Evolutionary conservation across 2,113 vertebrate genomes (phyloP).

Genomic region (Pithys albifrons): DNA sequence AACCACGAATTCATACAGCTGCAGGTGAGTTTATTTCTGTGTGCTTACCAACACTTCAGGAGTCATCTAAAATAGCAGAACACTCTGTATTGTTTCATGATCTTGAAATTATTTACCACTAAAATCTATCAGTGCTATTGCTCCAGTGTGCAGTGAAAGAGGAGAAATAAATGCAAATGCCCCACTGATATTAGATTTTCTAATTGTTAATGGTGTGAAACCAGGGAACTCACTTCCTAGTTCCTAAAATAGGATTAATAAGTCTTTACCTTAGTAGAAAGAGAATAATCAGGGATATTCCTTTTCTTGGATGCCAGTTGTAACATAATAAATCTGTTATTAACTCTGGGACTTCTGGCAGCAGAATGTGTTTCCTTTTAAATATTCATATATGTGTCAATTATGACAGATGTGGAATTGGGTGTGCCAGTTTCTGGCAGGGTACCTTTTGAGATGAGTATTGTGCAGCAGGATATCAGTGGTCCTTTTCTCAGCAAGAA

Average conservation of each 20-base stretch:
- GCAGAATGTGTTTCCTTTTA: neutral
- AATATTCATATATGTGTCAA: neutral
- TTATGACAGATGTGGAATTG: neutral
- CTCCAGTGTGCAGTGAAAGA: neutral
- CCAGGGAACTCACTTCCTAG: neutral
- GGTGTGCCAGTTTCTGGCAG: neutral
- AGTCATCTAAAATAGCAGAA: neutral
- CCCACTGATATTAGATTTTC: neutral
- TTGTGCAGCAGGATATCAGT: neutral
- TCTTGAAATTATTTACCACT: neutral
- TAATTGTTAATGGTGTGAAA: neutral
- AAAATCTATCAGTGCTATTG: neutral
- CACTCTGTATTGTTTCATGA: neutral
- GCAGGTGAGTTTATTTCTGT: slow-evolving; percentile 79
- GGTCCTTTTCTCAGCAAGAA: neutral
- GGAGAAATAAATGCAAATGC: neutral
- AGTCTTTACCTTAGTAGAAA: neutral
- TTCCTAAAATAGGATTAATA: neutral
- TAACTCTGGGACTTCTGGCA: neutral
- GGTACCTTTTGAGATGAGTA: neutral
- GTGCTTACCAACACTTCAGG: neutral
- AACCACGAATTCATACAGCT: slow-evolving; percentile 94
- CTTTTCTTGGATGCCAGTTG: neutral
- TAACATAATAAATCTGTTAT: neutral
- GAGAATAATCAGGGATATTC: neutral